Evolutionary conservation across 2,113 vertebrate species (phyloP).

Genomic region (Oreochromis spilurus): DNA sequence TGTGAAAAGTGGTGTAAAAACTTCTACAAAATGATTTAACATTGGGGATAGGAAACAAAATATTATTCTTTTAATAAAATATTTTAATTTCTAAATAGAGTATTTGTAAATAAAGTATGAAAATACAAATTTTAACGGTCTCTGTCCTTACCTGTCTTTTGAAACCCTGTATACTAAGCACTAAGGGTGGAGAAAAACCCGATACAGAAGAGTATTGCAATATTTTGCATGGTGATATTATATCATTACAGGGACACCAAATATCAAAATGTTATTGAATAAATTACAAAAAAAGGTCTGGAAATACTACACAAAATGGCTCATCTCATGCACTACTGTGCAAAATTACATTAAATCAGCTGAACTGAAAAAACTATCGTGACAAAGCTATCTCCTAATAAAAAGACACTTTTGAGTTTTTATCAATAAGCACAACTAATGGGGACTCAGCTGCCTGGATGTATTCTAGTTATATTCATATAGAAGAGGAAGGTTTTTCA

Average conservation of each 20-base stretch:
- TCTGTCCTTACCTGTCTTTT: not conserved
- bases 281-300: not conserved
- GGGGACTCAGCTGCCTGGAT: not conserved
- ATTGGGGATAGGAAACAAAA: not conserved
- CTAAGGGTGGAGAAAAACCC: not conserved
- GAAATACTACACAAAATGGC: not conserved
- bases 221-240: not conserved
- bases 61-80: not conserved
- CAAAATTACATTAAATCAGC: rapidly evolving
- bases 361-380: not conserved
- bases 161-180: not conserved
- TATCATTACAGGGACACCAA: not conserved
- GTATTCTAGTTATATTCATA: not conserved
- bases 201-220: not conserved
- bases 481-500: not conserved
- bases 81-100: not conserved
- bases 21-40: not conserved
- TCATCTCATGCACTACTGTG: not conserved
- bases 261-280: not conserved
- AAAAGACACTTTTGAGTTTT: not conserved
- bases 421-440: not conserved
- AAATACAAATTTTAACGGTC: not conserved
- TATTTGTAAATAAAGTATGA: not conserved
- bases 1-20: not conserved
- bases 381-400: not conserved